Evolutionary conservation across 2,888 invertebrate species (phyloP).

Genomic region (Ectropis crepuscularia): DNA sequence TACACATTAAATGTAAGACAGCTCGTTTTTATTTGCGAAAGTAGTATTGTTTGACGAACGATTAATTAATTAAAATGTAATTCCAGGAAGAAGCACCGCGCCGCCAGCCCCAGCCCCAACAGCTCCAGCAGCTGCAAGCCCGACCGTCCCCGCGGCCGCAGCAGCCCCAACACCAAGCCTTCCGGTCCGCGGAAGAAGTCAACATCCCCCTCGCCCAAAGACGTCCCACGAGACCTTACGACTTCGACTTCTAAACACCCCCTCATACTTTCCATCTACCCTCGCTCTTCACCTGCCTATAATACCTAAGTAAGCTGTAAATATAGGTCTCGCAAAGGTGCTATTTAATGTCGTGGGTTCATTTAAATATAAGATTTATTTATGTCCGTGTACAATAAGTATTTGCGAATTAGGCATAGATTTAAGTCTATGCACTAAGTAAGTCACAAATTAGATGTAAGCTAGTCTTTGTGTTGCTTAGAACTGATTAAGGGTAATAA

Average conservation of each 20-base stretch:
- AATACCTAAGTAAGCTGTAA: conserved; percentile 27
- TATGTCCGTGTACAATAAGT: conserved; percentile 72
- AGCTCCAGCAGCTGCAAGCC: conserved; percentile 47
- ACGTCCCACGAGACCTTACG: conserved; percentile 86
- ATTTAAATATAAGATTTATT: conserved; percentile 61
- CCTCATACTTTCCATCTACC: conserved; percentile 15
- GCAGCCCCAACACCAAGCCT: conserved; percentile 85
- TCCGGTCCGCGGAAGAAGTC: conserved; percentile 93
- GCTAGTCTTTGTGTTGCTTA: conserved; percentile 76
- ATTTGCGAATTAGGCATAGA: conserved; percentile 49
- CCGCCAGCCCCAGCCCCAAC: conserved; percentile 46
- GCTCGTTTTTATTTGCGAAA: too few species aligned
- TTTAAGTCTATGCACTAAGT: conserved; percentile 37
- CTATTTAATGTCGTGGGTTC: conserved; percentile 33
- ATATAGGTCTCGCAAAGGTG: conserved; percentile 36
- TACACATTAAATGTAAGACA: too few species aligned
- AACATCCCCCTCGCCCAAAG: conserved; percentile 94
- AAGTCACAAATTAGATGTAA: conserved; percentile 84
- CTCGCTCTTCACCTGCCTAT: conserved; percentile 33
- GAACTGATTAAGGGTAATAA: conserved; percentile 59
- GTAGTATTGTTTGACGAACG: too few species aligned
- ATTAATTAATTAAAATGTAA: background rate
- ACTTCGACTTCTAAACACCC: conserved; percentile 70
- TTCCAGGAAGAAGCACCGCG: conserved; percentile 64
- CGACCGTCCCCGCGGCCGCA: conserved; percentile 60